Conservation (phyloP, 1,140 invertebrate species). For the Temnothorax curvispinosus region DNA sequence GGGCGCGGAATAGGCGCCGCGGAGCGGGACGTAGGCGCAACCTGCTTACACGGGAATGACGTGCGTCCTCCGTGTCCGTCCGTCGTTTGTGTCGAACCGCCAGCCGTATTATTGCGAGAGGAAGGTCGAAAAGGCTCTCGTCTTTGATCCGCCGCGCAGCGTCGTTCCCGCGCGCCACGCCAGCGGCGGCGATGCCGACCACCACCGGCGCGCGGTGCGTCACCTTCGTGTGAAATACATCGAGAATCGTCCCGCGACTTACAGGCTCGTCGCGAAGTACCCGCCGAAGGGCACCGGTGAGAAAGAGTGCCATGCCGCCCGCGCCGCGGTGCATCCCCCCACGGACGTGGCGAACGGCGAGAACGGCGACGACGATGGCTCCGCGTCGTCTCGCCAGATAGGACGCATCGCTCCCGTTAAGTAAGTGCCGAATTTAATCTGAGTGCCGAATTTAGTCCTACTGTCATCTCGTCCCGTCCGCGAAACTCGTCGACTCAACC, state of each 20-base stretch:
- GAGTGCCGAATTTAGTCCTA: background rate
- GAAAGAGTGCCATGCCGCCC: constrained; percentile 63
- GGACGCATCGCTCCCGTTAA: constrained; percentile 60
- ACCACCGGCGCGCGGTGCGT: background rate
- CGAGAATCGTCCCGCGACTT: constrained; percentile 50
- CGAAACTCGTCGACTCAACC: no score
- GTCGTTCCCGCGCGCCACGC: background rate
- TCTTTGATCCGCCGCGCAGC: background rate
- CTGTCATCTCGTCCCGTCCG: background rate
- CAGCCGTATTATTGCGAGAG: background rate
- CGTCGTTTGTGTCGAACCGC: background rate
- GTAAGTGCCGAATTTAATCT: constrained; percentile 58
- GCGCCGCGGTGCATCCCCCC: constrained; percentile 64
- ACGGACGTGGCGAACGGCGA: constrained; percentile 60
- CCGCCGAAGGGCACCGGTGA: constrained; percentile 61
- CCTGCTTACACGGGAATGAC: background rate
- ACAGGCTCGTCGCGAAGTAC: constrained; percentile 59
- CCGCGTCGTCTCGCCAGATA: constrained; percentile 70
- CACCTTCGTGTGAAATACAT: constrained; percentile 7
- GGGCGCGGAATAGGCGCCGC: background rate
- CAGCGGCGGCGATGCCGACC: constrained; percentile 60
- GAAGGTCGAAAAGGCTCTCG: background rate
- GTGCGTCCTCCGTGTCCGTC: background rate
- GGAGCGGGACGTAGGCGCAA: background rate
- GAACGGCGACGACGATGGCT: constrained; percentile 72